Evolutionary conservation across 2,888 invertebrate genomes (phyloP).

Genomic region (Camptogramma bilineatum): DNA sequence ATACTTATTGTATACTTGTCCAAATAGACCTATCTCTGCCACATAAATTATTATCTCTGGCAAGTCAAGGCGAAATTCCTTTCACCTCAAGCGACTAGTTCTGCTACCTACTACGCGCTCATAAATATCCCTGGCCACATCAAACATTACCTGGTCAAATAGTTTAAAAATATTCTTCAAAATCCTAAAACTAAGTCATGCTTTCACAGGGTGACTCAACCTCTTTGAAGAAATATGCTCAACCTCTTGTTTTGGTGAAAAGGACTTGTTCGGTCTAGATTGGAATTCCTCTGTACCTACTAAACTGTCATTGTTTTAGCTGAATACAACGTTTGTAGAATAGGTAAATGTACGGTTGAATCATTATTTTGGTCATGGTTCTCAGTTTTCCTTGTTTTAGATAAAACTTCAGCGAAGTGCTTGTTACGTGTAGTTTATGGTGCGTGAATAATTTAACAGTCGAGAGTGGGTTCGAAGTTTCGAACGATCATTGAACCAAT

Average conservation of each 20-base stretch:
- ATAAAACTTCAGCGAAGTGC: background rate
- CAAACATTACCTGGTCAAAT: slow-evolving; percentile 14
- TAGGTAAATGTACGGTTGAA: slow-evolving; percentile 5
- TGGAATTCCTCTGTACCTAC: slow-evolving; percentile 43
- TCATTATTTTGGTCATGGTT: slow-evolving; percentile 11
- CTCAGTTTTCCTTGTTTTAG: slow-evolving; percentile 8
- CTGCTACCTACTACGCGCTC: background rate
- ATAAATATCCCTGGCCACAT: background rate
- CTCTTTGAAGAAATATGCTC: too few species aligned
- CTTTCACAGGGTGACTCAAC: slow-evolving; percentile 55
- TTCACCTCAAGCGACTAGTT: background rate
- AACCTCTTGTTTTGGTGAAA: slow-evolving; percentile 54
- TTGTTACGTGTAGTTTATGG: background rate
- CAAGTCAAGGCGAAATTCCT: background rate
- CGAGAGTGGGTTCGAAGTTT: background rate
- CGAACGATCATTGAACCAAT: background rate
- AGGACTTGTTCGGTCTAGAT: slow-evolving; percentile 48
- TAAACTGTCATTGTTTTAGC: slow-evolving; percentile 30
- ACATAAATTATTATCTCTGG: background rate
- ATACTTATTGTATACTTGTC: too few species aligned
- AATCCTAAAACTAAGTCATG: slow-evolving; percentile 51
- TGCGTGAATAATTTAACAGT: background rate
- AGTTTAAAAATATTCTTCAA: slow-evolving; percentile 23
- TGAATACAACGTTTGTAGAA: slow-evolving; percentile 13
- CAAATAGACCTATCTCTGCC: background rate